A percentile compares a stretch with the other conserved stretches of the same genome.
These are phyloP conservation scores for Lontra canadensis DNA, from an alignment of 2,113 vertebrate species.

Conservation along the genomic window DNA sequence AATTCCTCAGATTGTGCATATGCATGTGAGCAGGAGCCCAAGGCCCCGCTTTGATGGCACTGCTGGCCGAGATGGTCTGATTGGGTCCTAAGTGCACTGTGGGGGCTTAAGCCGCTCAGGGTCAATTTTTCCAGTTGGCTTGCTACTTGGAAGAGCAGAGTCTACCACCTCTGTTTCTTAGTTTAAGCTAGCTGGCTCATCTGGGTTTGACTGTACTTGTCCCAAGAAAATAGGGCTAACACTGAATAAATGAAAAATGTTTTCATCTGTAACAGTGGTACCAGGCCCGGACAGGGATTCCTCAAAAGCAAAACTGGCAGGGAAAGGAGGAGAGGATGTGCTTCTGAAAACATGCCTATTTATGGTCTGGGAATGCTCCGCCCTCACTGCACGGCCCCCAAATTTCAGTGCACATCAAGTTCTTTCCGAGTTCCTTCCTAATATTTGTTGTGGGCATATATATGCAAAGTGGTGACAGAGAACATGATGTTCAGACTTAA, in stretches of 20 bases:
- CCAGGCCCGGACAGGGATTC: not conserved
- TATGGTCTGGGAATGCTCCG: slow-evolving; percentile 75
- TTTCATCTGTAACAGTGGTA: not conserved
- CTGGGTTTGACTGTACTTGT: not conserved
- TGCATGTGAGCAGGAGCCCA: not conserved
- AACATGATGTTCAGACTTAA: not conserved
- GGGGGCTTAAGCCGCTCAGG: slow-evolving; percentile 9
- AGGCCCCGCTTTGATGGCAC: not conserved
- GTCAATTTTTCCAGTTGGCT: slow-evolving; percentile 59
- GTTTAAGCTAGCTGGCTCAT: not conserved
- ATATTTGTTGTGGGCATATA: slow-evolving; percentile 72
- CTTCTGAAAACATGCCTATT: slow-evolving; percentile 3
- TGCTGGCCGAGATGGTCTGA: not conserved
- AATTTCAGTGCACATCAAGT: slow-evolving; percentile 81
- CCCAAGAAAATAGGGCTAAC: not conserved
- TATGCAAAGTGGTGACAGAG: not conserved
- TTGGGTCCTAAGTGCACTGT: slow-evolving; percentile 42
- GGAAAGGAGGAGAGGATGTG: not conserved
- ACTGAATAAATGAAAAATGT: not conserved
- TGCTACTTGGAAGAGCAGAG: slow-evolving; percentile 48
- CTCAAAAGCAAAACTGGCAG: not conserved
- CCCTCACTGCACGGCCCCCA: slow-evolving; percentile 81
- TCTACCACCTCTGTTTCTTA: slow-evolving; percentile 41
- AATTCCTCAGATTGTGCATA: not conserved
- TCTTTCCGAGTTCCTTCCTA: slow-evolving; percentile 84